Percentiles rank a stretch among this genome's conserved stretches.
Conservation (phyloP, 2,797 vertebrate species). For the Hemibagrus guttatus region DNA sequence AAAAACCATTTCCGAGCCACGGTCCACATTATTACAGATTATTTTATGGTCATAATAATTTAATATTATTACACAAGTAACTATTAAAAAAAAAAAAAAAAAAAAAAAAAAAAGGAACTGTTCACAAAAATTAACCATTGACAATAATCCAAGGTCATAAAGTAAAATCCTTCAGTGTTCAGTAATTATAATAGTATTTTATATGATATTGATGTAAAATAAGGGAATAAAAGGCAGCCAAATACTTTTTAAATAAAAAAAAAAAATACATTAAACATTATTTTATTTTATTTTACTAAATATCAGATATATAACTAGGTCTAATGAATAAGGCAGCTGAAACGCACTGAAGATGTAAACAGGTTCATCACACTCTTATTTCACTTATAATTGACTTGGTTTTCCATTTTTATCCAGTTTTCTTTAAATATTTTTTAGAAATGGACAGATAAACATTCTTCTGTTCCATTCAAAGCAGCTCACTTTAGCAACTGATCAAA, state of each 20-base stretch:
- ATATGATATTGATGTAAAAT: neutral
- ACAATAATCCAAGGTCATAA: neutral
- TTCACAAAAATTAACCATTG: conserved; percentile 1
- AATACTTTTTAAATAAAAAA: neutral
- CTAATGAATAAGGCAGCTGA: neutral
- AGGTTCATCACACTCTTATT: neutral
- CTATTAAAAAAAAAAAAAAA: neutral
- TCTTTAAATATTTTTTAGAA: neutral
- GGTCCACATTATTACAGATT: neutral
- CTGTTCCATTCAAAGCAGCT: neutral
- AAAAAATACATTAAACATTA: neutral
- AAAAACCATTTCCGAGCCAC: neutral
- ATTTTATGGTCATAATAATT: conserved; percentile 7
- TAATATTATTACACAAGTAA: neutral
- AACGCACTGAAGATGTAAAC: neutral
- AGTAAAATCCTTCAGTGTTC: neutral
- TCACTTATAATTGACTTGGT: neutral
- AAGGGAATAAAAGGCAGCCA: neutral
- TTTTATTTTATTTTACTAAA: neutral
- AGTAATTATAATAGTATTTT: neutral
- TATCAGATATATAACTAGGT: neutral
- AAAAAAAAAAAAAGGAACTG: neutral
- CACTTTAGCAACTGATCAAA: neutral
- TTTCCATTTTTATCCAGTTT: neutral
- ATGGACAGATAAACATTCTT: neutral